Percentiles rank a stretch among this genome's conserved stretches.
phyloP scores from a whole-genome alignment of 2,113 vertebrate genomes.

The Podiceps cristatus region DNA sequence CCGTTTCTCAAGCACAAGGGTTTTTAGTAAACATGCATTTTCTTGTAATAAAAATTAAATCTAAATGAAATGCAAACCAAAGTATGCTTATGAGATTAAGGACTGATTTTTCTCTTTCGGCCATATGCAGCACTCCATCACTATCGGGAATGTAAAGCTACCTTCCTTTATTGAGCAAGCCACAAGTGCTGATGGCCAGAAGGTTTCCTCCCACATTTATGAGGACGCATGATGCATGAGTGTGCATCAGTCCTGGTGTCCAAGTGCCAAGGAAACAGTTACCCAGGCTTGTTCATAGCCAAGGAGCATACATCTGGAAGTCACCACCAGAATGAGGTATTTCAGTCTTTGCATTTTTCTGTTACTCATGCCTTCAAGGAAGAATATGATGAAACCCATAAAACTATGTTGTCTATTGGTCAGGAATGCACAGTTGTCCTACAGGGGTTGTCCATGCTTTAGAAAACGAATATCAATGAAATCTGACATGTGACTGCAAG shows the following conservation, averaged over 20 bases:
- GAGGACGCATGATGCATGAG: not conserved
- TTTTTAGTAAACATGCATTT: not conserved
- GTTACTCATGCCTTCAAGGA: not conserved
- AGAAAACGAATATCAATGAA: not conserved
- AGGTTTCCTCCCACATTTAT: not conserved
- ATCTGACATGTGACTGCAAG: not conserved
- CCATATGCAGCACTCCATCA: not conserved
- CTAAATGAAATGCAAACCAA: not conserved
- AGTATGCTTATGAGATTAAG: not conserved
- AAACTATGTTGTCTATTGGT: not conserved
- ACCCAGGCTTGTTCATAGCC: not conserved
- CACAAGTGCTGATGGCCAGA: not conserved
- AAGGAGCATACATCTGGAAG: rapidly evolving
- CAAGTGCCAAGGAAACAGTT: not conserved
- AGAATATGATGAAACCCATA: not conserved
- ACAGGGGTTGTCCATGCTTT: not conserved
- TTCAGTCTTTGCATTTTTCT: not conserved
- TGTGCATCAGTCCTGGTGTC: not conserved
- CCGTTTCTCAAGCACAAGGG: not conserved
- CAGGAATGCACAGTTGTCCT: not conserved
- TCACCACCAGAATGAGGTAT: not conserved
- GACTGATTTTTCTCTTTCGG: not conserved
- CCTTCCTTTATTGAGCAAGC: not conserved
- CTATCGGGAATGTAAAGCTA: not conserved
- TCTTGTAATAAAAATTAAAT: not conserved